Evolutionary conservation across 2,797 vertebrate species (phyloP), one percentile per base, ranked within the genome.

Genomic region (Sphenopsis melanotis): DNA sequence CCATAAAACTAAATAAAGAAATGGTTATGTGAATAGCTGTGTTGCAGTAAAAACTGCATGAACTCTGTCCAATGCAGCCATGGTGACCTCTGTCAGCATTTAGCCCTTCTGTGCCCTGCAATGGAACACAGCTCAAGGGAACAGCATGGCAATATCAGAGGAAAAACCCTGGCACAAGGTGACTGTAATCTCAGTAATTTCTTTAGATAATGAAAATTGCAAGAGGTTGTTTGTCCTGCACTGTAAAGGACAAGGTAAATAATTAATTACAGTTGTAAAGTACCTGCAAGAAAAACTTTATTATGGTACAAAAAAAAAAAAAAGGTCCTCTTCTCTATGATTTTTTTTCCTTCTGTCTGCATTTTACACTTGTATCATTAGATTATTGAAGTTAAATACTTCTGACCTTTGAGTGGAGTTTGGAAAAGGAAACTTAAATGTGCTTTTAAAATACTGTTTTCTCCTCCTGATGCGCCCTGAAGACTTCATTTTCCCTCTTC

Each of bases 171-270:
- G 47, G 60, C 66, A 95, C 52, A 83, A 89, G 41, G n/a, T 84
- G 79, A 53, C 27, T 56, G 41, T 81, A 49, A 59, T 57, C 39
- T 46, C 76, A 68, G 53, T 72, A 70, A 87, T 85, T 94, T 83
- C 52, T 86, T 57, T 46, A 77, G 66, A 68, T 83, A 89, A 94
- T 87, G 53, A 90, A 91, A 96, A 91, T 80, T 85, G 44, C 30
- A 85, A 90, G 15, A 29, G 9, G 12, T 53, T 90, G 17, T 85
- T 93, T 83, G 68, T 76, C 47, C 47, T 78, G 42, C 17, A 52
- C 24, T 41, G 10, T 69, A 63, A 85, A 87, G 70, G 79, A 42
- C 75, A 36, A 92, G 12, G 56, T 84, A 90, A 94, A 93, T 83
- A 94, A 87, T 93, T 95, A 79, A 90, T 89, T 91, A 57, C 37